Evolutionary conservation across 1,140 invertebrate species (phyloP), one percentile per base, ranked within the genome.

Genomic region (Gryllus bimaculatus): DNA sequence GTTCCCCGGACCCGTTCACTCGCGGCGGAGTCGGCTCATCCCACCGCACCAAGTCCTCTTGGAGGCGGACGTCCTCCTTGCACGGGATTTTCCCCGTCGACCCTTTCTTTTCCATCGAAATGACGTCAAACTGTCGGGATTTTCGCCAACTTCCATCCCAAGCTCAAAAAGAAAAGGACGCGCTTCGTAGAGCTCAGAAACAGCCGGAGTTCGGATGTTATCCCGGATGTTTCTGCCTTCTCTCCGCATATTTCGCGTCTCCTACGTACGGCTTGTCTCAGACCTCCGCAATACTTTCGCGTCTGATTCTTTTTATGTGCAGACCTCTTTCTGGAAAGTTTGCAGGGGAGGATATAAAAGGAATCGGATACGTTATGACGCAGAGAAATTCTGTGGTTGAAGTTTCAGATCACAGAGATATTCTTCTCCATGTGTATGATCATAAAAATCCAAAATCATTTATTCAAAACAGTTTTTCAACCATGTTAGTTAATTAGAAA

Each of bases 101-200:
- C 18, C 18, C 54, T 66, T 66, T 66, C 54, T 66, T 66, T 66
- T 10, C 54, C 54, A 66, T 66, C 54, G 10, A 66, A 66, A 66
- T 66, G 54, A 66, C 54, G 54, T 66, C 54, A 66, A 66, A 66
- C 54, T 66, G 54, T 66, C 54, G 54, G 54, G 54, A 66, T 66
- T 66, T 66, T 66, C 54, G 2, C 10, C 54, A 66, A 66, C 54
- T 66, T 66, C 18, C 7, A 18, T 18, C 54, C 54, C 10, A 18
- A 66, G 54, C 54, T 13, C 10, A 10, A 18, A 66, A 66, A 66
- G 54, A 66, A 66, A 66, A 18, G 54, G 54, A 18, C 54, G 54
- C 26, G 26, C 26, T 39, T 39, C 26, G 26, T 5, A 39, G 26
- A 39, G 26, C 26, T 39, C 26, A 39, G 5, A 39, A 39, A 39